phyloP scores from a whole-genome alignment of 2,113 vertebrate species.

The Campylomormyrus tamandua region DNA sequence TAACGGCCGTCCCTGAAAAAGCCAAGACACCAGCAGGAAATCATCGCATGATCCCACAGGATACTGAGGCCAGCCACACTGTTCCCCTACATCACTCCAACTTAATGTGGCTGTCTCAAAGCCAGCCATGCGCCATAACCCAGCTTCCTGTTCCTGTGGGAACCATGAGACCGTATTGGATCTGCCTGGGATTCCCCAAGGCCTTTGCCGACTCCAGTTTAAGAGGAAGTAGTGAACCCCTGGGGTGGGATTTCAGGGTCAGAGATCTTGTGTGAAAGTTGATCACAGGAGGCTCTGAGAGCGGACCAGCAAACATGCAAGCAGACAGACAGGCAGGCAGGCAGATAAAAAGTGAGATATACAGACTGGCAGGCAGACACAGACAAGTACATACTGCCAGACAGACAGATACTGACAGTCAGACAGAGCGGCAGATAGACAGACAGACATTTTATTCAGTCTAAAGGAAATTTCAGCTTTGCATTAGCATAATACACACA shows the following conservation, averaged over 20 bases:
- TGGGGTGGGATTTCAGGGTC: neutral
- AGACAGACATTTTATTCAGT: neutral
- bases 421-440: neutral
- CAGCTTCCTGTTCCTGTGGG: constrained; percentile 24
- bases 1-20: constrained; percentile 16
- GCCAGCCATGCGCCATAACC: constrained; percentile 25
- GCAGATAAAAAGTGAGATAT: neutral
- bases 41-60: constrained; percentile 27
- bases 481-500: no score
- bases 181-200: neutral
- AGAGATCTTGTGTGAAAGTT: neutral
- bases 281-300: neutral
- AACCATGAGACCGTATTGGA: neutral
- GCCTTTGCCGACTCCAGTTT: neutral
- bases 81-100: constrained; percentile 4
- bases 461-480: no score
- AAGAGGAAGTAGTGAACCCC: neutral
- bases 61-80: constrained; percentile 30
- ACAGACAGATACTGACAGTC: neutral
- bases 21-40: constrained; percentile 16
- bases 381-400: neutral
- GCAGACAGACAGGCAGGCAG: neutral
- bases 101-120: constrained; percentile 20
- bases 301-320: neutral
- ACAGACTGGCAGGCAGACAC: neutral